These are phyloP conservation scores for Troides aeacus DNA, from an alignment of 2,888 invertebrate species.

Conservation along the genomic window DNA sequence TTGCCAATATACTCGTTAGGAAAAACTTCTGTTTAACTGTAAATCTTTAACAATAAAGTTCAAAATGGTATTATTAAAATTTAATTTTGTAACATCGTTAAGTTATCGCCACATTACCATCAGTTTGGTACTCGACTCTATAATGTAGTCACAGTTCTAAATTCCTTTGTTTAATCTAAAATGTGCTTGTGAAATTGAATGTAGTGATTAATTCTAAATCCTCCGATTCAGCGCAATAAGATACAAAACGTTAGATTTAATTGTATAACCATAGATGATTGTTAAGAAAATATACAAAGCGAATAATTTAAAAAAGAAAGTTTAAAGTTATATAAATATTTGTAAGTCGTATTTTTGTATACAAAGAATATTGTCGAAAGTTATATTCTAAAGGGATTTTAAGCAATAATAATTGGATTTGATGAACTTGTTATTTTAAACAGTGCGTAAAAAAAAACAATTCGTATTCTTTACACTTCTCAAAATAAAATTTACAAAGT, in stretches of 20 bases:
- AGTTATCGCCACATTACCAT: too few relatives aligned
- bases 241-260: not conserved
- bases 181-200: not conserved
- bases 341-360: slow-evolving; percentile 35
- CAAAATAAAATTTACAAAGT: not conserved
- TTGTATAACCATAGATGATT: too few relatives aligned
- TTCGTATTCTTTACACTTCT: not conserved
- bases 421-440: slow-evolving; percentile 6
- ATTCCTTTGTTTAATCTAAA: not conserved
- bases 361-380: slow-evolving; percentile 27
- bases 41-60: too few relatives aligned
- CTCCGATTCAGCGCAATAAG: not conserved
- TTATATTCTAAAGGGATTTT: slow-evolving; percentile 29
- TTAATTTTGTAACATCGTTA: too few relatives aligned
- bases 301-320: not conserved
- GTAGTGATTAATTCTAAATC: not conserved
- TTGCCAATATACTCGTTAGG: too few relatives aligned
- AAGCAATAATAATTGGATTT: slow-evolving; percentile 24
- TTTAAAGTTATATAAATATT: slow-evolving; percentile 1
- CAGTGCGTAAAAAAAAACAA: not conserved
- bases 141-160: not conserved
- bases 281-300: not conserved
- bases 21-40: too few relatives aligned
- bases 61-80: too few relatives aligned
- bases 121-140: too few relatives aligned